Evolutionary conservation across 2,113 vertebrate genomes (phyloP).

Genomic region (Rhabdomys dilectus): DNA sequence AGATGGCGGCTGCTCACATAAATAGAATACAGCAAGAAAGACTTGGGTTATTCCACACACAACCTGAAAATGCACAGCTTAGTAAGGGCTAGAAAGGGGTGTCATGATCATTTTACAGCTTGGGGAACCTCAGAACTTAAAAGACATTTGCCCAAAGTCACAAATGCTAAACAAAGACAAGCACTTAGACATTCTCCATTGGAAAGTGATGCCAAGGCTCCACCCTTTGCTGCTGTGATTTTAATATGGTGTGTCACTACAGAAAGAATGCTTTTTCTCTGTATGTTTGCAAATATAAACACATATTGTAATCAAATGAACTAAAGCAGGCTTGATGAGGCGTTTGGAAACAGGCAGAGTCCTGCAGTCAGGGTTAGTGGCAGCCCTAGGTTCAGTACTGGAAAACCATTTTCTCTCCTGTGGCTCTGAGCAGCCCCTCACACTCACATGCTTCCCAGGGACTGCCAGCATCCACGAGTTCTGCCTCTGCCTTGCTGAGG

Average conservation of each 20-base stretch:
- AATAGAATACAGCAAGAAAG: background rate
- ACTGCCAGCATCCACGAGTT: background rate
- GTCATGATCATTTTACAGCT: constrained; percentile 33
- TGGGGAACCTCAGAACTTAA: background rate
- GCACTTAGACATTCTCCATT: constrained; percentile 13
- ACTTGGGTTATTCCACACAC: background rate
- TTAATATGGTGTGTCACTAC: background rate
- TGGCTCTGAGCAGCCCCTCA: background rate
- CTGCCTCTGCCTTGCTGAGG: background rate
- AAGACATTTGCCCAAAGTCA: constrained; percentile 46
- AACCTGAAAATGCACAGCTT: background rate
- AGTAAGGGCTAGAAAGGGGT: background rate
- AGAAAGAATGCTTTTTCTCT: background rate
- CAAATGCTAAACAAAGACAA: constrained; percentile 23
- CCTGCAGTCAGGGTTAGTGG: background rate
- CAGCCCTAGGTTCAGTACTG: background rate
- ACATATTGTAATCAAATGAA: background rate
- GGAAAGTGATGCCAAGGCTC: background rate
- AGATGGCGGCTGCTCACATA: too few relatives aligned
- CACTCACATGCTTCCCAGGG: background rate
- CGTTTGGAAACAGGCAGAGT: background rate
- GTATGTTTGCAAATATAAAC: background rate
- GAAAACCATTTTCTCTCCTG: background rate
- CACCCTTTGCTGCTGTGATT: background rate
- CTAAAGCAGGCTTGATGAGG: background rate